A percentile compares a stretch with the other conserved stretches of the same genome.
These are phyloP conservation scores for Formicarius rufipectus DNA, from an alignment of 2,113 vertebrate species.

Conservation along the genomic window DNA sequence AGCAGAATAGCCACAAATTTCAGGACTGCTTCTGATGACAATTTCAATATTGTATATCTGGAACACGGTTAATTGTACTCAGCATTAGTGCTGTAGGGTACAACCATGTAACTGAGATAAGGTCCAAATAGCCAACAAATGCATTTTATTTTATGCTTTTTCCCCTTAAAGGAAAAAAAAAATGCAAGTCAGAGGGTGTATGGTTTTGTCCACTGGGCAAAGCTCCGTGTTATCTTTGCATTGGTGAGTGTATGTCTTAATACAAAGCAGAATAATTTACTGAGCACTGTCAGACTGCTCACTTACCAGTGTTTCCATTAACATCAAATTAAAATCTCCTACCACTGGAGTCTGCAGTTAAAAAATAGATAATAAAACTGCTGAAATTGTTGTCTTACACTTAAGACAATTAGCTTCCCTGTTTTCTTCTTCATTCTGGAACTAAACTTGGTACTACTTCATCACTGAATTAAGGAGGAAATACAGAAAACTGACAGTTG, in stretches of 20 bases:
- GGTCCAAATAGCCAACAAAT: background rate
- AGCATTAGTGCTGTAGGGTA: background rate
- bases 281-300: background rate
- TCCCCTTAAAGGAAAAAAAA: background rate
- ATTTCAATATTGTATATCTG: background rate
- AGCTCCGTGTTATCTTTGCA: background rate
- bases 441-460: background rate
- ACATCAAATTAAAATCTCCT: background rate
- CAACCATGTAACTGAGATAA: background rate
- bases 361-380: background rate
- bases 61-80: background rate
- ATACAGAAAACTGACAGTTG: background rate
- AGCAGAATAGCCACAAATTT: background rate
- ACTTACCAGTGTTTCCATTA: background rate
- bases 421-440: background rate
- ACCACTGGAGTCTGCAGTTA: background rate
- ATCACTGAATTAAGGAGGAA: background rate
- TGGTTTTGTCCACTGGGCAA: background rate
- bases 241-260: background rate
- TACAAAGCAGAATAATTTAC: slow-evolving; percentile 6
- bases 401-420: background rate
- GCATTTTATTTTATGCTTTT: background rate
- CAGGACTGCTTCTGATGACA: background rate
- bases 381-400: background rate
- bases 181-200: background rate